Base-by-base conservation (phyloP, 2,113 vertebrate genomes). In the Oplegnathus fasciatus region DNA sequence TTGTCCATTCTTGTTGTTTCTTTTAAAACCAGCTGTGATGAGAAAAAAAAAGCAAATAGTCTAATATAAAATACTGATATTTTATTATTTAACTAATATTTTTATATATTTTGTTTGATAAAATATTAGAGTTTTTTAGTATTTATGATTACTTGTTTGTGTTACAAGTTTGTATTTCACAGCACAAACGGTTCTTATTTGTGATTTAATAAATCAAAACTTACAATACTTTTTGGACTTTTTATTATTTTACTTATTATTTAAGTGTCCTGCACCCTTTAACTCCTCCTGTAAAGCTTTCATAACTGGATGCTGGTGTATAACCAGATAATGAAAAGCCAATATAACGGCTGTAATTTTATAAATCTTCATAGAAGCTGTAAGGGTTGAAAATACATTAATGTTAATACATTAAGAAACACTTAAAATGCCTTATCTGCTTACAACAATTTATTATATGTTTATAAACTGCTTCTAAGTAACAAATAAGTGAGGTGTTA, bases 381-480 rank as follows among this genome's bases (percentile, higher is more conserved):
- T 42, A 42, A 15, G 17, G 30, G 10, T 57, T 68, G 3, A 76
- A 69, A 60, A 69, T 58, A 48, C 64, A n/a, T n/a, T n/a, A n/a
- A n/a, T n/a, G n/a, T n/a, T 37, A 37, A 37, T 37, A 37, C 2
- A 65, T 42, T 30, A 42, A 61, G 28, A 34, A 58, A 60, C 18
- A 28, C 18, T 50, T 42, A 60, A 67, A 60, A 82, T 2, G 1
- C 11, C 7, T 32, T 34, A 13, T 26, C 6, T 34, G 37, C 28
- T 78, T 18, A 42, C 9, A 20, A 14, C 26, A 17, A 30, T 5
- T 66, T 44, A 42, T 17, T 61, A 28, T 46, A 9, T 75, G n/a
- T 75, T 70, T 52, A 58, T n/a, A 54, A 60, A 10, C 26, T 28
- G 65, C 14, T n/a, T 65, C 26, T n/a, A 40, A 73, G 54, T 15